phyloP scores from a whole-genome alignment of 2,888 invertebrate species.

The Oegoconia quadripuncta region DNA sequence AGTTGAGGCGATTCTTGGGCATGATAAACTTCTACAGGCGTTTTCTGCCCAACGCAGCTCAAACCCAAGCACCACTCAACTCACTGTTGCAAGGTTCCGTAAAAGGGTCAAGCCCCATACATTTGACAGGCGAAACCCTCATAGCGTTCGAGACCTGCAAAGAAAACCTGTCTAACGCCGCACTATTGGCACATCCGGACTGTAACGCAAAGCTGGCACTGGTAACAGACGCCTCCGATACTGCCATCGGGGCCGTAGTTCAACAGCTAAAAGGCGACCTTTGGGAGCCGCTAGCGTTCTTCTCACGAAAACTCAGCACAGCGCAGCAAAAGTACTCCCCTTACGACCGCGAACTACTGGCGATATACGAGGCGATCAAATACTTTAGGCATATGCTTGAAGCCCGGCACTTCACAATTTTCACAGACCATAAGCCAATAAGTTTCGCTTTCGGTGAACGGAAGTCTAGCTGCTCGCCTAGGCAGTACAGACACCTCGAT shows the following conservation, averaged over 20 bases:
- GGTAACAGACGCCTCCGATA: conserved; percentile 39
- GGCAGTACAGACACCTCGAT: conserved; percentile 13
- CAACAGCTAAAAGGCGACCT: conserved; percentile 30
- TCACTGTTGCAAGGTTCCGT: conserved; percentile 25
- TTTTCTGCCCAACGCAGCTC: conserved; percentile 38
- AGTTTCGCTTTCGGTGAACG: conserved; percentile 33
- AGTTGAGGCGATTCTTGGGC: conserved; percentile 26
- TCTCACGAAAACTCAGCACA: conserved; percentile 33
- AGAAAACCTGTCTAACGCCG: conserved; percentile 26
- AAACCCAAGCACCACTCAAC: conserved; percentile 36
- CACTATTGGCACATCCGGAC: conserved; percentile 35
- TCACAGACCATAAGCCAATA: conserved; percentile 23
- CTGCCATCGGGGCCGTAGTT: conserved; percentile 37
- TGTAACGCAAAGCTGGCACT: conserved; percentile 24
- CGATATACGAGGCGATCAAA: conserved; percentile 37
- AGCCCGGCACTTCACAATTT: conserved; percentile 29
- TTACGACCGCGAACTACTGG: conserved; percentile 47
- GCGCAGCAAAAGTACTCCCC: conserved; percentile 35
- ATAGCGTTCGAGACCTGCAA: conserved; percentile 31
- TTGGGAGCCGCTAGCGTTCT: conserved; percentile 40
- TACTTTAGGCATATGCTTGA: conserved; percentile 44
- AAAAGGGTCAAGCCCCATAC: conserved; percentile 29
- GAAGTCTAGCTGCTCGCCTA: conserved; percentile 13
- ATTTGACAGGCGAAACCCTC: conserved; percentile 17
- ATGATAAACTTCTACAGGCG: conserved; percentile 34